Base-by-base conservation (phyloP, 2,888 invertebrate species). In the Sinhomidia bicolor region DNA sequence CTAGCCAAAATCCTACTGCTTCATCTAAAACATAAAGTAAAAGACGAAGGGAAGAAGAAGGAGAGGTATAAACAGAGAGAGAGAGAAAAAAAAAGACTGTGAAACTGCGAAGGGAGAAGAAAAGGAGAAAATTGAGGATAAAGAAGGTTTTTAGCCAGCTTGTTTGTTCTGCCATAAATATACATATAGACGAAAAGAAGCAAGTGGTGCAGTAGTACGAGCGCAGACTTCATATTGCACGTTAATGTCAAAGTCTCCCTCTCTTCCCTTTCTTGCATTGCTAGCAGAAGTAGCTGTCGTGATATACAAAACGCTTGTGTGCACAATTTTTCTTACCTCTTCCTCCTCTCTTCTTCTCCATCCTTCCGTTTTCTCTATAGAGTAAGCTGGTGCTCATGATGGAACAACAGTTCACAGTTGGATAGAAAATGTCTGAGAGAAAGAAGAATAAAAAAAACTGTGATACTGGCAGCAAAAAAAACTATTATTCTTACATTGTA, bases 371-470 rank as follows among this genome's bases (percentile, higher is more conserved):
- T 23, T n/a, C n/a, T n/a, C n/a, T n/a, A n/a, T n/a, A n/a, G n/a
- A 54, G 20, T 57, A 79, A 57, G 78, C 85, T 79, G 78, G 60
- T 57, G 60, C 79, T 57, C 54, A 51, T 51, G 32, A 79, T 41
- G 79, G 79, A 79, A 87, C 71, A 76, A 47, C 84, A 76, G 51
- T 82, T 87, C 88, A 83, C 88, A 88, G 88, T 88, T 83, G 88
- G 88, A 68, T 79, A 74, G 74, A 74, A 26, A 54, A 83, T 68
- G 32, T 60, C 65, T 29, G 60, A 47, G 57, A 60, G 26, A 44
- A 54, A n/a, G n/a, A n/a, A n/a, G n/a, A n/a, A n/a, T n/a, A 20
- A 78, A 78, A 78, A 78, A 79, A 57, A 60, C 57, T 76, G 57
- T 36, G 32, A 79, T 57, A 36, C 29, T 32, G 68, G 47, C 23